Evolutionary conservation across 2,888 invertebrate species (phyloP).

Genomic region (Tanytarsus gracilentus): DNA sequence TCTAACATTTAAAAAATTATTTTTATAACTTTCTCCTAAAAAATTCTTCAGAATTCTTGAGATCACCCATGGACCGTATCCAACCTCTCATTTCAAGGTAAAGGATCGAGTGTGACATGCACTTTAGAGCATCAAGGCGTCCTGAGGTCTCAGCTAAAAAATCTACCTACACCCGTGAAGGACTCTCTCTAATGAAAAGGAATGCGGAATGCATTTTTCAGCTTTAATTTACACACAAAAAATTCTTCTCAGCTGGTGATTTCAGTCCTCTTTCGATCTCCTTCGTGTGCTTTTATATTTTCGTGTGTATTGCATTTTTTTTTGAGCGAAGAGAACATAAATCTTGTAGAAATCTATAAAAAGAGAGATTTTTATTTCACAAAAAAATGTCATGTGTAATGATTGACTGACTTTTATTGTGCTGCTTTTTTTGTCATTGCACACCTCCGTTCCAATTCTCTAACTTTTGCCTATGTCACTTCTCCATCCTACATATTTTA

Average conservation of each 20-base stretch:
- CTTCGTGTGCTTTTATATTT: not conserved
- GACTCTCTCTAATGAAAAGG: slow-evolving; percentile 4
- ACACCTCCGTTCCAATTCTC: slow-evolving; percentile 9
- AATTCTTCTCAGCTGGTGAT: slow-evolving; percentile 28
- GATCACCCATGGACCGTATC: no score
- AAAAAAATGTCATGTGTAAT: slow-evolving; percentile 24
- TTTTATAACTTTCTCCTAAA: no score
- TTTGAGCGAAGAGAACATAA: not conserved
- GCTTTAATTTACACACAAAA: slow-evolving; percentile 14
- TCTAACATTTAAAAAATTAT: no score
- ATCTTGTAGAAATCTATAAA: slow-evolving; percentile 5
- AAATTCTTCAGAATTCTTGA: no score
- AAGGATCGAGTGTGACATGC: not conserved
- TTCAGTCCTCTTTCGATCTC: slow-evolving; percentile 1
- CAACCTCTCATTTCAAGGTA: no score
- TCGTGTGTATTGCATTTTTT: not conserved
- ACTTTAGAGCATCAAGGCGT: not conserved
- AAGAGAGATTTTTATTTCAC: not conserved
- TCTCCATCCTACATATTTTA: not conserved
- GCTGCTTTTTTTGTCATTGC: slow-evolving; percentile 6
- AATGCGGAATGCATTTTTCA: slow-evolving; percentile 28
- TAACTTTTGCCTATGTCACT: slow-evolving; percentile 21
- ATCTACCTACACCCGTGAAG: slow-evolving; percentile 15
- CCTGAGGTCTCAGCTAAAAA: slow-evolving; percentile 25
- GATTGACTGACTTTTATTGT: slow-evolving; percentile 30